A percentile compares a stretch with the other conserved stretches of the same genome.
These are phyloP conservation scores for Aspidoscelis tigris DNA, from an alignment of 2,113 vertebrate species.

Conservation along the genomic window DNA sequence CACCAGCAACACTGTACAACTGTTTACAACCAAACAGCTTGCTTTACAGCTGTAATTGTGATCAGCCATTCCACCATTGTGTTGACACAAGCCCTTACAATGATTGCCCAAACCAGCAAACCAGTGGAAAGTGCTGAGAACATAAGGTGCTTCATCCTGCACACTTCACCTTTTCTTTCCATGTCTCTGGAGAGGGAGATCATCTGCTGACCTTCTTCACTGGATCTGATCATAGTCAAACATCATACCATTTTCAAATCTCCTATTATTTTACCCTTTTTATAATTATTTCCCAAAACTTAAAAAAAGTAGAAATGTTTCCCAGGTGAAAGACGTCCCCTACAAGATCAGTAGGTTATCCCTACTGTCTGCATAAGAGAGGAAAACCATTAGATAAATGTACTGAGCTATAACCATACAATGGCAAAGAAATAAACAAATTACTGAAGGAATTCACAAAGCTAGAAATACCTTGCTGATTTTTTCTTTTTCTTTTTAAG, in stretches of 20 bases:
- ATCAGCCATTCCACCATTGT: too few species aligned
- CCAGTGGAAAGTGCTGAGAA: too few species aligned
- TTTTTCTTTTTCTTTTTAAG: background rate
- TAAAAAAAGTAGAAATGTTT: constrained; percentile 18
- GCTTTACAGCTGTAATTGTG: too few species aligned
- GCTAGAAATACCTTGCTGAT: background rate
- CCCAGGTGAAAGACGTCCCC: constrained; percentile 8
- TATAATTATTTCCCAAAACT: background rate
- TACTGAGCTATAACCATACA: constrained; percentile 27
- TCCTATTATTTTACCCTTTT: too few species aligned
- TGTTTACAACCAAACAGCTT: too few species aligned
- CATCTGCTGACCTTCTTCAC: too few species aligned
- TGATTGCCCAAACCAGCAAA: too few species aligned
- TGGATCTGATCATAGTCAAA: background rate
- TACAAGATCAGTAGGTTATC: background rate
- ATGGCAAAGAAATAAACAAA: constrained; percentile 10
- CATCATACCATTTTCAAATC: background rate
- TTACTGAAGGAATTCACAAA: background rate
- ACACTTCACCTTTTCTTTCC: too few species aligned
- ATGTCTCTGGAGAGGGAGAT: too few species aligned
- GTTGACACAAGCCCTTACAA: too few species aligned
- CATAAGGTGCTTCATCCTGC: too few species aligned
- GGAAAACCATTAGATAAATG: constrained; percentile 26
- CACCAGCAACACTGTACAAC: too few species aligned
- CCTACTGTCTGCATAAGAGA: constrained; percentile 27